Conservation (phyloP, 2,113 vertebrate genomes). For the Camelus bactrianus region DNA sequence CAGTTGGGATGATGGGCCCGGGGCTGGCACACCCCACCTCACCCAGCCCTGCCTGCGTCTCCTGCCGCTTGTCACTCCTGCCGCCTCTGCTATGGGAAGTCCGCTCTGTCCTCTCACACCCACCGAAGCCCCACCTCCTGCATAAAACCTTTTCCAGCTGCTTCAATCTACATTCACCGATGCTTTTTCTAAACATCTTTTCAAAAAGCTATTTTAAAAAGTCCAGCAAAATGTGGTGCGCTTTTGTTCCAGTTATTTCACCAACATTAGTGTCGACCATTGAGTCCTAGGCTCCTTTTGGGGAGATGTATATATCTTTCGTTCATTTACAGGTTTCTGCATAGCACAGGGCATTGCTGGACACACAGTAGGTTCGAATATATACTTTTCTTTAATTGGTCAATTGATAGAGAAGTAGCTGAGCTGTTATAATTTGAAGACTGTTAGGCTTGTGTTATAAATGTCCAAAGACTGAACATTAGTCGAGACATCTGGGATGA, state of each 20-base stretch:
- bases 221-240: no score
- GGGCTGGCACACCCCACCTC: accelerated
- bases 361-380: neutral
- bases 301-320: accelerated
- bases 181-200: neutral
- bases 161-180: neutral
- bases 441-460: neutral
- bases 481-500: neutral
- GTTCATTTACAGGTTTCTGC: neutral
- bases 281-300: neutral
- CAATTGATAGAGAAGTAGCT: neutral
- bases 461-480: neutral
- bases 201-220: neutral
- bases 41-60: neutral
- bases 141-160: neutral
- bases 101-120: neutral
- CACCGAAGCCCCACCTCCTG: no score
- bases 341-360: neutral
- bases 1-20: accelerated
- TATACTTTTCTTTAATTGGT: neutral
- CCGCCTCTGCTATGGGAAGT: accelerated
- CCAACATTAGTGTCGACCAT: no score
- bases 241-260: neutral
- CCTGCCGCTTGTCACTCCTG: no score
- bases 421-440: neutral